Percentiles rank a stretch among this genome's conserved stretches.
Evolutionary conservation across 2,888 invertebrate genomes (phyloP).

Genomic region (Phyllotreta cruciferae): DNA sequence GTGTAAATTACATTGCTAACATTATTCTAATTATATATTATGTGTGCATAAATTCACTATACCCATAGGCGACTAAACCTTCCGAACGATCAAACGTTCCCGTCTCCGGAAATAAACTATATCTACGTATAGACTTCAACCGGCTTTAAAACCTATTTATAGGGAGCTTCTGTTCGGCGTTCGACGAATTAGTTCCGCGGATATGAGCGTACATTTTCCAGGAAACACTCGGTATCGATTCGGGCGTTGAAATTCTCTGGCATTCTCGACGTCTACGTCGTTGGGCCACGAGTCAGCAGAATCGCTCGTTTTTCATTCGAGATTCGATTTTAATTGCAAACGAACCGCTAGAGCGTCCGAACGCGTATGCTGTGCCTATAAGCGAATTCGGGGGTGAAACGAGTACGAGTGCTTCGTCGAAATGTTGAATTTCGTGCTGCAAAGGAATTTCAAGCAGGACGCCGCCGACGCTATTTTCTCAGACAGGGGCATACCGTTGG

Average conservation of each 20-base stretch:
- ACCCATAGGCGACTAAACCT: background rate
- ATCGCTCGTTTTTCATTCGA: constrained; percentile 7
- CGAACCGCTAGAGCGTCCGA: background rate
- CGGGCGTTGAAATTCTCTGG: constrained; percentile 18
- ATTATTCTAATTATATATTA: no score
- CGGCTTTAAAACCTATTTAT: constrained; percentile 37
- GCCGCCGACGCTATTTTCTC: constrained; percentile 37
- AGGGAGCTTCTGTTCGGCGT: constrained; percentile 24
- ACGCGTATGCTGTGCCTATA: background rate
- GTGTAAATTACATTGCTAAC: no score
- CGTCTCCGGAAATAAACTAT: background rate
- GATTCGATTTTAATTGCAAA: constrained; percentile 26
- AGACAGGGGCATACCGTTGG: constrained; percentile 41
- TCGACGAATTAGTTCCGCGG: constrained; percentile 37
- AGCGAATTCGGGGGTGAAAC: background rate
- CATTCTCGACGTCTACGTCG: constrained; percentile 24
- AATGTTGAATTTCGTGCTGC: constrained; percentile 48
- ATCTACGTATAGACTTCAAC: background rate
- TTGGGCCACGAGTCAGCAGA: constrained; percentile 18
- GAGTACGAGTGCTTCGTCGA: background rate
- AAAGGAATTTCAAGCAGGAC: constrained; percentile 45
- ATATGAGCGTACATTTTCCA: constrained; percentile 27
- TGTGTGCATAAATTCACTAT: background rate
- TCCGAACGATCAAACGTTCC: constrained; percentile 3
- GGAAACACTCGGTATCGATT: constrained; percentile 37